Base-by-base conservation (phyloP, 1,140 invertebrate species). In the Condylostylus longicornis region DNA sequence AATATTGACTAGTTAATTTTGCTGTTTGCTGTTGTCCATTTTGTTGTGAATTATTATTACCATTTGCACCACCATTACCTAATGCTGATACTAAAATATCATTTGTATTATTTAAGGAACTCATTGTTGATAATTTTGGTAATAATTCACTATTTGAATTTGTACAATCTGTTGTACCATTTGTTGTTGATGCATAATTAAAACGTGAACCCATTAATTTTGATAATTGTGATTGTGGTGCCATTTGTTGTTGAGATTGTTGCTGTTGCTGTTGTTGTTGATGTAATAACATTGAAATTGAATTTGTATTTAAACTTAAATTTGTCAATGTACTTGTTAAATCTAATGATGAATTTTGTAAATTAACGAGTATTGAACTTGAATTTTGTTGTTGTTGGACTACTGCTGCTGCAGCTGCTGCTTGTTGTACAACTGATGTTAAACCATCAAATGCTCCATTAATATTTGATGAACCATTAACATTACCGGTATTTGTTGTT, bases 241-340 rank as follows among this genome's bases (percentile, higher is more conserved):
- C 49, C 2, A 35, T 13, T 10, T 25, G 42, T 33, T 48, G 23
- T 25, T 46, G 15, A 7, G 8, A 14, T 10, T 31, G 29, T 31
- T 54, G 46, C 4, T 45, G 44, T 27, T 55, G 53, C 18, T 54
- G 52, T 17, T 54, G 50, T 22, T 56, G 53, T 22, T 54, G 52
- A 32, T 55, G 53, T 29, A 57, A 33, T 52, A 58, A 58, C 54
- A 58, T 54, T 19, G 54, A 54, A 32, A 58, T 37, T 12, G 54
- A 54, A 38, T 54, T 58, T 32, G 54, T 44, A 33, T 50, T 51
- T 31, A 54, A 54, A 14, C 54, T 51, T 20, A 58, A 52, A 20
- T 42, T 50, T 2, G 54, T 46, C 18, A 42, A 49, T 25, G 53
- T 45, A 42, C 53, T 41, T 53, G 35, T 48, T 54, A 42, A 47